Base-by-base conservation (phyloP, 2,797 vertebrate genomes). In the Chloroceryle inda region DNA sequence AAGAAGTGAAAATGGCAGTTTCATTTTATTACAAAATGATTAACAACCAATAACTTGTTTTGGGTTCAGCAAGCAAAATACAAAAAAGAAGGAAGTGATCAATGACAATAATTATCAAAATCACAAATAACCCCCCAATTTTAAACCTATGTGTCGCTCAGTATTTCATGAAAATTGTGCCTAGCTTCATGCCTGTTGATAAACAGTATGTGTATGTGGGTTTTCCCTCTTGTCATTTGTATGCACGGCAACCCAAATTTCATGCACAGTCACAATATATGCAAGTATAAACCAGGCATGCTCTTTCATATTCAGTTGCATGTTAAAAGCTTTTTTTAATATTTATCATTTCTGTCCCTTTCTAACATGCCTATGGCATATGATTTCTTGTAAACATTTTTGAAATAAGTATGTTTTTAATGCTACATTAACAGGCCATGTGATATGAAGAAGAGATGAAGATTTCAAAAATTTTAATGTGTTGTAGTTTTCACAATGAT, bases 161-260 rank as follows among this genome's bases (percentile, higher is more conserved):
- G 4, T 49, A 37, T 74, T 91, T 59, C 20, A 35, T 47, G 6
- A 45, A 83, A 85, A 58, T 17, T 75, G 11, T 52, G 5, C 21
- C 47, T 67, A 38, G 24, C 13, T 73, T 85, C 13, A 35, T 55
- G 29, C 4, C 8, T 86, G 19, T 52, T 84, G 44, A 35, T 6
- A 11, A 37, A 35, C 2, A 38, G 26, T 3, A 0, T 38, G 2
- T 18, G 18, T 10, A 35, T 5, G 21, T 6, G 3, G 0, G 4
- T 29, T 83, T 78, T 42, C 5, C 7, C 9, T 77, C 26, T 56
- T 47, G 40, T 27, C 2, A 17, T 52, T 53, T 78, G 5, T 33
- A 52, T 26, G 7, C 7, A n/a, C 4, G 73, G 6, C 71, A 61
- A 61, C 21, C 13, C 6, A 71, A 35, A 84, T 86, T 77, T 63